These are phyloP conservation scores for Pelvicachromis taeniatus DNA, from an alignment of 2,113 vertebrate genomes.

Conservation along the genomic window DNA sequence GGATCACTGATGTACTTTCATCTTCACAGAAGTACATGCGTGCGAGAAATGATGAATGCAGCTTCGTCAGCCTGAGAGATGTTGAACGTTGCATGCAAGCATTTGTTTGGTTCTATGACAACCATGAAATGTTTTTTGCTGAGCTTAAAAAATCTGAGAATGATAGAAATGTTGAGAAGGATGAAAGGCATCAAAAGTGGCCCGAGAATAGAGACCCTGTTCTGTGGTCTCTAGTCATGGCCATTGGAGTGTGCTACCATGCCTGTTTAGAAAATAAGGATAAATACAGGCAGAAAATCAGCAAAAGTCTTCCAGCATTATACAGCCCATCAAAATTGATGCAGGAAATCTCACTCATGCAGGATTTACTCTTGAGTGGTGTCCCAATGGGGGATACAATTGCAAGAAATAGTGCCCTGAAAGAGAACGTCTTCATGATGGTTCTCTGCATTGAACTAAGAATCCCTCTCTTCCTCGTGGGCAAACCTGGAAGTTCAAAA, in stretches of 20 bases:
- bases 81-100: conserved; percentile 90
- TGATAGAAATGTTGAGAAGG: not conserved
- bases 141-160: conserved; percentile 62
- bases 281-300: conserved; percentile 73
- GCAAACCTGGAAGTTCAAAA: conserved; percentile 97
- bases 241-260: conserved; percentile 89
- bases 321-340: conserved; percentile 71
- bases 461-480: conserved; percentile 94
- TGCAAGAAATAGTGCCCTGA: conserved; percentile 88
- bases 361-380: conserved; percentile 84
- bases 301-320: conserved; percentile 59
- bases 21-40: conserved; percentile 89
- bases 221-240: conserved; percentile 87
- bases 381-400: conserved; percentile 82
- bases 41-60: conserved; percentile 77
- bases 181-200: not conserved
- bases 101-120: conserved; percentile 84
- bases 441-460: conserved; percentile 91
- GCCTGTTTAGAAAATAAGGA: conserved; percentile 85
- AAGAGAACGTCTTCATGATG: conserved; percentile 99
- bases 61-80: conserved; percentile 93
- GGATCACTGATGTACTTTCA: conserved; percentile 78
- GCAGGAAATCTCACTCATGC: conserved; percentile 80
- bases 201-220: conserved; percentile 36
- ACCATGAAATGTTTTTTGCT: conserved; percentile 64